phyloP scores from a whole-genome alignment of 2,888 invertebrate species.

The Hyalella azteca region DNA sequence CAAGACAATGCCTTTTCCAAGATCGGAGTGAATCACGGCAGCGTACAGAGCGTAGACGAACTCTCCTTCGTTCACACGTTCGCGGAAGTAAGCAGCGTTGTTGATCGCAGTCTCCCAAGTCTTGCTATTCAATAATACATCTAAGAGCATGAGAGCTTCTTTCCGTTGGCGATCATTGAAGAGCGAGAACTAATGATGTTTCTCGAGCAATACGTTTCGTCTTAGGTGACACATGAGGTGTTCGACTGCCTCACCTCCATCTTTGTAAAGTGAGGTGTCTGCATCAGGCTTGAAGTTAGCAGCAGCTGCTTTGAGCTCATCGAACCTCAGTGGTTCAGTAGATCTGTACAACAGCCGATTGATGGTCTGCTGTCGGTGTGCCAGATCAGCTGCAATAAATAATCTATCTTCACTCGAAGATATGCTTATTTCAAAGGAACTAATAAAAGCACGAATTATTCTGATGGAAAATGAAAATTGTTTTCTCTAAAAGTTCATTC shows the following conservation, averaged over 20 bases:
- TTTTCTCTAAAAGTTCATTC: too few relatives aligned
- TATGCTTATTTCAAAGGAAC: too few relatives aligned
- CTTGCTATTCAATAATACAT: constrained; percentile 74
- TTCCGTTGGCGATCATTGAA: constrained; percentile 70
- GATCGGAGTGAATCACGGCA: constrained; percentile 66
- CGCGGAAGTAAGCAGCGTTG: constrained; percentile 73
- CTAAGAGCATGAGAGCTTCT: constrained; percentile 72
- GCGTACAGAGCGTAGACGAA: constrained; percentile 71
- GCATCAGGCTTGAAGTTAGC: constrained; percentile 62
- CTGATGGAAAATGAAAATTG: too few relatives aligned
- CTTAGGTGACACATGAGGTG: constrained; percentile 68
- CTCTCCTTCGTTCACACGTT: constrained; percentile 71
- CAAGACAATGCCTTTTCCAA: constrained; percentile 66
- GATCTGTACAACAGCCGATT: constrained; percentile 44
- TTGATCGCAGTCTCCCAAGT: constrained; percentile 73
- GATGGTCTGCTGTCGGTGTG: constrained; percentile 44
- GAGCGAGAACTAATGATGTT: constrained; percentile 70
- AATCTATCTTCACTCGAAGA: too few relatives aligned
- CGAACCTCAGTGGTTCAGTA: constrained; percentile 37
- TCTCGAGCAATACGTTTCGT: constrained; percentile 68
- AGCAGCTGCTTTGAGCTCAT: constrained; percentile 37
- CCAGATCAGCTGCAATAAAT: constrained; percentile 40
- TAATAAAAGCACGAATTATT: too few relatives aligned
- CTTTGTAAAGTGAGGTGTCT: constrained; percentile 68
- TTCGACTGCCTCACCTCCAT: constrained; percentile 69